These are phyloP conservation scores for Chamaea fasciata DNA, from an alignment of 2,113 vertebrate genomes.

Conservation along the genomic window DNA sequence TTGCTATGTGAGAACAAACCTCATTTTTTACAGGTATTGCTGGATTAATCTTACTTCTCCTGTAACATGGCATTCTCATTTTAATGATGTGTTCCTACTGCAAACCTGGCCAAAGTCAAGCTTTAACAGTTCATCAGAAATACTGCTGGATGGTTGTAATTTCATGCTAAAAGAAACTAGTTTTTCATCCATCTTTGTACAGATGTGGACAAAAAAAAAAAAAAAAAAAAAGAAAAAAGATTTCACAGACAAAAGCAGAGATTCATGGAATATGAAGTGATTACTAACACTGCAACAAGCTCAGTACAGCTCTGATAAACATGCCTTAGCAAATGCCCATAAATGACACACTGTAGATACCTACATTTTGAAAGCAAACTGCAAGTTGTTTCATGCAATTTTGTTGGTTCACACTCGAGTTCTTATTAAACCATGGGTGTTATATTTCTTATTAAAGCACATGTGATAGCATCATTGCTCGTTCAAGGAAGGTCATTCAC, in stretches of 20 bases:
- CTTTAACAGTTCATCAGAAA: not conserved
- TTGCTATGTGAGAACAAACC: not conserved
- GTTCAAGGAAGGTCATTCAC: not conserved
- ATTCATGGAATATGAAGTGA: conserved; percentile 22
- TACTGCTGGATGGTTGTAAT: not conserved
- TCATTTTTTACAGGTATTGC: not conserved
- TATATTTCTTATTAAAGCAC: not conserved
- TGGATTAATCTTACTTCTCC: not conserved
- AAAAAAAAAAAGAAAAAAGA: not conserved
- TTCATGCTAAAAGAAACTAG: not conserved
- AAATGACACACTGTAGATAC: conserved; percentile 50
- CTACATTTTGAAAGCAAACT: conserved; percentile 57
- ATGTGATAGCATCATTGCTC: not conserved
- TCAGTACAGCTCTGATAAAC: not conserved
- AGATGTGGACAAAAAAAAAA: not conserved
- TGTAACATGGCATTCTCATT: not conserved
- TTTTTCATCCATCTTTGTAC: not conserved
- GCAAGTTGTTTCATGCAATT: conserved; percentile 17
- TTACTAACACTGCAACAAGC: conserved; percentile 28
- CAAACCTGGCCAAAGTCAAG: not conserved
- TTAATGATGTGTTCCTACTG: not conserved
- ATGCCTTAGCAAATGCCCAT: conserved; percentile 7
- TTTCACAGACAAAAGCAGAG: conserved; percentile 18
- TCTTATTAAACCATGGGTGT: not conserved
- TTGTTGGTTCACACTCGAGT: conserved; percentile 32